Conservation (phyloP, 2,797 vertebrate species). For the Liparis tanakae region DNA sequence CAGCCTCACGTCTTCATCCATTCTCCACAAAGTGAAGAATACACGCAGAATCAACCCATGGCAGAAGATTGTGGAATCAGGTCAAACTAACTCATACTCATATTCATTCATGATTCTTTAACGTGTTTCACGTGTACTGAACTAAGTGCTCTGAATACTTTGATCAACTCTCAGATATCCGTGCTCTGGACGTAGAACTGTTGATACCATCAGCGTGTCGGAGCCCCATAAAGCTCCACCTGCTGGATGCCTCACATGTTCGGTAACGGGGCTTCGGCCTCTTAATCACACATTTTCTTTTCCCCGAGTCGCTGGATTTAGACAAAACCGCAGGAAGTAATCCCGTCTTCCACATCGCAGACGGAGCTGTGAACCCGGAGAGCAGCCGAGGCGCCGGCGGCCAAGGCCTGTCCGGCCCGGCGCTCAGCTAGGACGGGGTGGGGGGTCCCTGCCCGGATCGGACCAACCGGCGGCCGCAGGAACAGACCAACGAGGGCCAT, state of each 20-base stretch:
- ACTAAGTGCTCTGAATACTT: not conserved
- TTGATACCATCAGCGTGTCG: slow-evolving; percentile 59
- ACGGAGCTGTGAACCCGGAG: slow-evolving; percentile 49
- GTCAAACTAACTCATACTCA: too few relatives aligned
- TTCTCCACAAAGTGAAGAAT: too few relatives aligned
- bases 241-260: slow-evolving; percentile 59
- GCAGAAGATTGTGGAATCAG: too few relatives aligned
- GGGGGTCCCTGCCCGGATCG: slow-evolving; percentile 40
- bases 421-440: slow-evolving; percentile 64
- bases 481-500: not conserved
- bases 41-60: too few relatives aligned
- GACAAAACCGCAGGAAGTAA: slow-evolving; percentile 64
- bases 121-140: not conserved
- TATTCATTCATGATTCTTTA: too few relatives aligned
- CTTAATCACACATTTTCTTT: slow-evolving; percentile 57
- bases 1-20: too few relatives aligned
- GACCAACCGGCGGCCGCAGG: slow-evolving; percentile 28
- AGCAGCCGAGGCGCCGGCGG: slow-evolving; percentile 58
- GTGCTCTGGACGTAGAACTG: slow-evolving; percentile 27
- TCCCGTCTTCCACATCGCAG: slow-evolving; percentile 59
- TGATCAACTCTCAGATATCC: slow-evolving; percentile 7
- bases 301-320: slow-evolving; percentile 61
- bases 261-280: slow-evolving; percentile 55
- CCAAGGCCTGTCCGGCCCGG: slow-evolving; percentile 47
- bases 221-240: slow-evolving; percentile 60